Percentiles rank a stretch among this genome's conserved stretches.
Conservation (phyloP, 2,113 vertebrate genomes). For the Sander vitreus region DNA sequence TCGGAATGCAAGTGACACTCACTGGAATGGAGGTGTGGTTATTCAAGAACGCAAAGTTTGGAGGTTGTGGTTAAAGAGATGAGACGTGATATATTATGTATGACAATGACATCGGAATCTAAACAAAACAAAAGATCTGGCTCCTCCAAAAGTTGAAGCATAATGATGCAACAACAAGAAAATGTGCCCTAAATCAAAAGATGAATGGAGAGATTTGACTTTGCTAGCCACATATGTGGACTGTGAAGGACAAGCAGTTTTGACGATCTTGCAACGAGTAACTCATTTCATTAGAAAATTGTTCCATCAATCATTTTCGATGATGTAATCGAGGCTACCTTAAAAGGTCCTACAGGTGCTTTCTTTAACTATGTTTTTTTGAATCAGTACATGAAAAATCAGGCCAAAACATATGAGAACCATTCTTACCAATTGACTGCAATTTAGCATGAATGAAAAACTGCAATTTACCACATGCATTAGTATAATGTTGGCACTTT, state of each 20-base stretch:
- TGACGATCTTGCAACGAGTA: too few relatives aligned
- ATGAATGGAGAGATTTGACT: too few relatives aligned
- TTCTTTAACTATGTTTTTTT: background rate
- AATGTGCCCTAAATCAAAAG: background rate
- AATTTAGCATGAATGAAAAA: slow-evolving; percentile 25
- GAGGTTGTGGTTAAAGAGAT: too few relatives aligned
- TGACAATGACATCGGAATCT: background rate
- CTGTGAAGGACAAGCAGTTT: too few relatives aligned
- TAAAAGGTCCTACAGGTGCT: background rate
- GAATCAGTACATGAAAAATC: slow-evolving; percentile 2
- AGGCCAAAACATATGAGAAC: background rate
- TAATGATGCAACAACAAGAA: background rate
- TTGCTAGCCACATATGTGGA: too few relatives aligned
- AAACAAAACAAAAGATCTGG: background rate
- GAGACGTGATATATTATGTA: background rate
- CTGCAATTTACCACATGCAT: slow-evolving; percentile 2
- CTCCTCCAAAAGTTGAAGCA: background rate
- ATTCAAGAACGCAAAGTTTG: background rate
- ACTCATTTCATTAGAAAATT: background rate
- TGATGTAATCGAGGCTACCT: background rate
- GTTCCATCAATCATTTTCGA: background rate
- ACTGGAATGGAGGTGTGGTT: background rate
- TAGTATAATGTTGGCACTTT: slow-evolving; percentile 22
- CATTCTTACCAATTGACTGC: background rate
- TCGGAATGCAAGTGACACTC: too few relatives aligned